Base-by-base conservation (phyloP, 2,797 vertebrate genomes). In the Xenopus petersii region DNA sequence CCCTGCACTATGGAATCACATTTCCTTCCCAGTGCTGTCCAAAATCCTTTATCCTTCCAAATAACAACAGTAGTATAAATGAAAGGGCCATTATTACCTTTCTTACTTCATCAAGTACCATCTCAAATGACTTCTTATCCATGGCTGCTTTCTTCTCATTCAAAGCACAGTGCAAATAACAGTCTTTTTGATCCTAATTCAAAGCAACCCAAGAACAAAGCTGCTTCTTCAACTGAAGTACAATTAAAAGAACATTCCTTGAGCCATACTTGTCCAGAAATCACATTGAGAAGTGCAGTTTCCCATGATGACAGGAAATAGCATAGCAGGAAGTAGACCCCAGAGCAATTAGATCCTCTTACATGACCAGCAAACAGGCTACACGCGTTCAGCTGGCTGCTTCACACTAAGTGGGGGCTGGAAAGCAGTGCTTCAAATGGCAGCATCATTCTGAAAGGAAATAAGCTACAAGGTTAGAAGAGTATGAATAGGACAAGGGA, bases 101-200 rank as follows among this genome's bases (percentile, higher is more conserved):
- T 84, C 90, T 93, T 74, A 98, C 96, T 86, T 98, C 96, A 86
- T 98, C 96, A 88, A 98, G 88, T 47, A 98, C 97, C 30, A 94
- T 98, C 81, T 98, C 95, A 88, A 98, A 98, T 1, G 96, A 95
- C 83, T 98, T 98, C 86, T 98, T 98, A 85, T 98, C 97, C 96
- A 98, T 98, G 79, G 84, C 92, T 87, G 36, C 36, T 42, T 42
- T 42, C 36, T 42, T 42, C 36, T 42, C 36, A 73, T 67, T 5
- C 13, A 13, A 55, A 48, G 12, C 36, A 24, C 8, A 48, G 10
- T 63, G 54, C 10, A 49, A 47, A 16, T 11, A 46, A 59, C 30
- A 36, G 16, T 12, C 33, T 70, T 17, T 46, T 70, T 12, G 17
- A 33, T 2, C 12, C 1, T 36, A 70, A 16, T 51, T 13, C 24